These are phyloP conservation scores for Malaclemys terrapin DNA, from an alignment of 2,113 vertebrate genomes.

Conservation along the genomic window DNA sequence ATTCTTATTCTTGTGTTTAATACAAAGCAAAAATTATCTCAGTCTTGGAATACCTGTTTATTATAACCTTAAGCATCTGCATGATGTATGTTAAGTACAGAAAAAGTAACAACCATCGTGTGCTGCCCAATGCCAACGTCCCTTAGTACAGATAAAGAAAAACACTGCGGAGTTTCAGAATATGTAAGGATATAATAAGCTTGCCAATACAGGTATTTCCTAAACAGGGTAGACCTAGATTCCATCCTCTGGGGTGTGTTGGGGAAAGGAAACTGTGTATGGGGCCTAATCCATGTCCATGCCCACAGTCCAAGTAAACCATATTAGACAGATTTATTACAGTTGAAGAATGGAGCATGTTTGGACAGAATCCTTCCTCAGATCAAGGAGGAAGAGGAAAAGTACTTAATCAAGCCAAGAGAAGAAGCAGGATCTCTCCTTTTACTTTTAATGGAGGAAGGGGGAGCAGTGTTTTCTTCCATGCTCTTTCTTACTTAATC, in stretches of 20 bases:
- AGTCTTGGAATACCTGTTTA: not conserved
- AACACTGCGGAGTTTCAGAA: not conserved
- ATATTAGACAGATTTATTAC: not conserved
- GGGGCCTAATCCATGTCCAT: not conserved
- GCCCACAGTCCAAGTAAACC: not conserved
- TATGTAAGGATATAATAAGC: not conserved
- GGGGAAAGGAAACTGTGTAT: not conserved
- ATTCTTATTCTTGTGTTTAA: not conserved
- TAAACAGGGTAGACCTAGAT: not conserved
- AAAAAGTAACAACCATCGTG: not conserved
- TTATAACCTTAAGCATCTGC: not conserved
- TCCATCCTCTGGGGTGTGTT: not conserved
- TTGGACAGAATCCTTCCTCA: not conserved
- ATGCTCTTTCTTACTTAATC: fast-evolving
- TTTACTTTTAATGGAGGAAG: not conserved
- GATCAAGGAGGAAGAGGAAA: not conserved
- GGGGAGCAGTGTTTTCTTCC: not conserved
- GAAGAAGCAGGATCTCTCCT: not conserved
- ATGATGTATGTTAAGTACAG: not conserved
- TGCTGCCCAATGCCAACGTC: not conserved
- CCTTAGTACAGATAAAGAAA: not conserved
- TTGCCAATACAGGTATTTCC: not conserved
- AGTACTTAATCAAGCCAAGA: not conserved
- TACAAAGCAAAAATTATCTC: not conserved
- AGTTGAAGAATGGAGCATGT: not conserved